Conservation (phyloP, 2,113 vertebrate genomes). For the Mola mola region DNA sequence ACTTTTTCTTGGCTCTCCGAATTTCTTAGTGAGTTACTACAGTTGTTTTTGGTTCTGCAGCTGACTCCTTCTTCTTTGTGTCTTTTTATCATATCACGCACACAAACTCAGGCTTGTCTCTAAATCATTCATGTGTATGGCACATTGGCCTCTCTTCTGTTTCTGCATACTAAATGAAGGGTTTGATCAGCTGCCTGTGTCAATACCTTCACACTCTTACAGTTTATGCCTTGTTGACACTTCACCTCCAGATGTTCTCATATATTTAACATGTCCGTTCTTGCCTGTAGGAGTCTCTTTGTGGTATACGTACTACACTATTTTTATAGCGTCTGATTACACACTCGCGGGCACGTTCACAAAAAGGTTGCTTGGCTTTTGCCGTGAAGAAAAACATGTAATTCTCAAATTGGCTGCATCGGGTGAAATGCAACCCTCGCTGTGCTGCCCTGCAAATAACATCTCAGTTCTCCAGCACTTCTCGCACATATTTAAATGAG, state of each 20-base stretch:
- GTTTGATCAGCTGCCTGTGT: constrained; percentile 61
- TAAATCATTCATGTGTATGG: constrained; percentile 54
- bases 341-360: too few relatives aligned
- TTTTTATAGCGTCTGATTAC: not conserved
- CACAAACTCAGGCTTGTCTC: not conserved
- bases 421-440: not conserved
- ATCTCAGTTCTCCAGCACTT: not conserved
- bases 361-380: too few relatives aligned
- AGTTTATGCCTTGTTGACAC: constrained; percentile 59
- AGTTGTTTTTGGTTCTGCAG: too few relatives aligned
- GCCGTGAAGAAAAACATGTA: too few relatives aligned
- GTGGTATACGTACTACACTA: not conserved
- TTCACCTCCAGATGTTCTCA: constrained; percentile 43
- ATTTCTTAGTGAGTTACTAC: constrained; percentile 9
- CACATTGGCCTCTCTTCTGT: constrained; percentile 22
- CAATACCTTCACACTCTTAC: constrained; percentile 47
- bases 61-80: constrained; percentile 1
- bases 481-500: not conserved
- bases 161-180: constrained; percentile 57
- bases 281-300: not conserved
- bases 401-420: too few relatives aligned
- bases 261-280: constrained; percentile 17
- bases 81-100: not conserved
- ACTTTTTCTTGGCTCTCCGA: not conserved
- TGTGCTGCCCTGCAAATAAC: not conserved